Evolutionary conservation across 2,797 vertebrate species (phyloP), one percentile per base, ranked within the genome.

Genomic region (Heteromormyrus szaboi): DNA sequence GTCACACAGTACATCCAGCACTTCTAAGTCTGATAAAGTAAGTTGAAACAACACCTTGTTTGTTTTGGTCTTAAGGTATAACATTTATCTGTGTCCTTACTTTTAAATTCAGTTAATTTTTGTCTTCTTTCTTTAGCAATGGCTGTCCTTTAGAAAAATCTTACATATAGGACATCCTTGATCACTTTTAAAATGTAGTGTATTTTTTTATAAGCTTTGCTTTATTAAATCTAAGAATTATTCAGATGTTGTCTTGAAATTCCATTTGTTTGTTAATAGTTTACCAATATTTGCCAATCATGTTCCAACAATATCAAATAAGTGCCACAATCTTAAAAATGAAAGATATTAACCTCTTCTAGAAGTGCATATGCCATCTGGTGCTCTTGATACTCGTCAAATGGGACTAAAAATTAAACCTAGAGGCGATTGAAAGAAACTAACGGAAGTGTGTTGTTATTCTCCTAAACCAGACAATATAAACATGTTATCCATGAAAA

Each of bases 1-100:
- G 95, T 96, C 93, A 92, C 94, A 95, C 93, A 94, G 94, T 93
- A 94, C 95, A 92, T 90, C 94, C 90, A 91, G 92, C 88, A 88
- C 93, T 91, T 88, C 90, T 90, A 92, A 90, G 89, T 90, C 90
- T 91, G 90, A 72, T 88, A 96, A 95, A 96, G 95, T 96, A 96
- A 96, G 95, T 96, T 91, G 89, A 92, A 91, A 93, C 76, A 46
- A 44, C 62, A 14, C 86, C 62, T 90, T 90, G 90, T 1, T 76
- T 8, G 29, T 76, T 62, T 87, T 87, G 33, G 85, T 87, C 14
- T 37, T 41, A 37, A 46, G 76, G 76, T 81, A 81, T 81, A 46
- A 46, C 2, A 25, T 85, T 33, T 17, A 53, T 53, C 22, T 48
- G 12, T 54, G 51, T 51, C 48, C 51, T 54, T 29, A 54, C 25